phyloP scores from a whole-genome alignment of 1,140 invertebrate genomes.

The Lucilia cuprina region DNA sequence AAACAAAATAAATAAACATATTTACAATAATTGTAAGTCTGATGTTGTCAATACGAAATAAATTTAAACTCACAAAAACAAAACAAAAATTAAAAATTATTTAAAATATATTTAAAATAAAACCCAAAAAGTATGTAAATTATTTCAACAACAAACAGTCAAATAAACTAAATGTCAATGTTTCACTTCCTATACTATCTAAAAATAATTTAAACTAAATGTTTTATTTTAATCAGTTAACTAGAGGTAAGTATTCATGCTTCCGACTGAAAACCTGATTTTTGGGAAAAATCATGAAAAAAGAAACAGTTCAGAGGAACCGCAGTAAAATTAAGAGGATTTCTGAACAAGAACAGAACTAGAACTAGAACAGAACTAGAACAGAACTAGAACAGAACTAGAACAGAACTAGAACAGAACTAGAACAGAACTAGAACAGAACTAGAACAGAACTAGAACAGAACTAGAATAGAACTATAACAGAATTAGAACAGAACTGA shows the following conservation, averaged over 20 bases:
- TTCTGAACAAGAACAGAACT: too few relatives aligned
- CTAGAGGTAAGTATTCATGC: not conserved
- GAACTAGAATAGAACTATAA: too few relatives aligned
- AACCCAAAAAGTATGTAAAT: constrained; percentile 4
- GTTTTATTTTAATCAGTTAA: not conserved
- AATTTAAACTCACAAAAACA: not conserved
- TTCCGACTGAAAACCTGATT: too few relatives aligned
- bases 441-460: too few relatives aligned
- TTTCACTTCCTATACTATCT: constrained; percentile 22
- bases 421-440: too few relatives aligned
- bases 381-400: too few relatives aligned
- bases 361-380: too few relatives aligned
- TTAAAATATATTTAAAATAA: not conserved
- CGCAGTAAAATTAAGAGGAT: too few relatives aligned
- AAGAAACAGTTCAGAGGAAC: too few relatives aligned
- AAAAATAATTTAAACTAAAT: not conserved
- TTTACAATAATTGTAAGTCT: constrained; percentile 54
- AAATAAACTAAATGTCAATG: constrained; percentile 33
- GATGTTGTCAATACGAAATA: constrained; percentile 55
- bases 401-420: too few relatives aligned
- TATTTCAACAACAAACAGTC: constrained; percentile 4
- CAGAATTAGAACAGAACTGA: too few relatives aligned
- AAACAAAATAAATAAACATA: constrained; percentile 12
- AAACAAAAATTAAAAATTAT: not conserved
- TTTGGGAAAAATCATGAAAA: too few relatives aligned